Percentiles rank a stretch among this genome's conserved stretches.
Evolutionary conservation across 1,140 invertebrate species (phyloP).

Genomic region (Heliothis virescens): DNA sequence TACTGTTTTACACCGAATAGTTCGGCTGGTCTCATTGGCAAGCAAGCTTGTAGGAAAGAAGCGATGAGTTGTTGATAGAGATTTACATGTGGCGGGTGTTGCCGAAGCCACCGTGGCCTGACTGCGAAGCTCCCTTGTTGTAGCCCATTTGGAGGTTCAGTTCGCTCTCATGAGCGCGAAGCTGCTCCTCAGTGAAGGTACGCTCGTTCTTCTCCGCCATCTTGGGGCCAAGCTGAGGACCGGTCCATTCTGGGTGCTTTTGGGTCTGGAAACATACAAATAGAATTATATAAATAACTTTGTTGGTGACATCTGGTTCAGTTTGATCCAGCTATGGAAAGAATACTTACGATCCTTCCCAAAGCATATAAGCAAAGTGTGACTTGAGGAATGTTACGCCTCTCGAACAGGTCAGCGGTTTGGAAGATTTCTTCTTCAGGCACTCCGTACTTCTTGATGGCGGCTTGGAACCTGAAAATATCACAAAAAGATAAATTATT

Average conservation of each 20-base stretch:
- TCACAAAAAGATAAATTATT: background rate
- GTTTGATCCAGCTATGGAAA: background rate
- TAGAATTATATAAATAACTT: background rate
- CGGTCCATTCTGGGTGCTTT: slow-evolving; percentile 97
- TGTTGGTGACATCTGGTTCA: background rate
- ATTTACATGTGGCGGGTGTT: slow-evolving; percentile 98
- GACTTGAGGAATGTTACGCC: slow-evolving; percentile 98
- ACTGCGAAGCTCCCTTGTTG: slow-evolving; percentile 96
- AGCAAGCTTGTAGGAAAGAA: slow-evolving; percentile 36
- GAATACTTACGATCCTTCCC: slow-evolving; percentile 93
- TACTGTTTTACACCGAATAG: slow-evolving; percentile 45
- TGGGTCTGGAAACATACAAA: slow-evolving; percentile 90
- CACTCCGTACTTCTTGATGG: slow-evolving; percentile 97
- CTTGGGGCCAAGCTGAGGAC: slow-evolving; percentile 96
- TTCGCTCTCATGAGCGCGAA: slow-evolving; percentile 95
- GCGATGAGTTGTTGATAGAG: slow-evolving; percentile 23
- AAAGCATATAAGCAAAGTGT: slow-evolving; percentile 95
- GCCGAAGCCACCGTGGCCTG: slow-evolving; percentile 95
- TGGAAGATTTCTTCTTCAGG: slow-evolving; percentile 99
- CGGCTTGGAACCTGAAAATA: slow-evolving; percentile 94
- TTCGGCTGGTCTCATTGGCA: slow-evolving; percentile 52
- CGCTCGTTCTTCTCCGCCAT: slow-evolving; percentile 98
- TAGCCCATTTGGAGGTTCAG: slow-evolving; percentile 98
- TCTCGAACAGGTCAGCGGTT: slow-evolving; percentile 98
- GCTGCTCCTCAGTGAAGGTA: slow-evolving; percentile 97